These are phyloP conservation scores for Coccyzus lansbergi DNA, from an alignment of 2,797 vertebrate genomes.

Conservation along the genomic window DNA sequence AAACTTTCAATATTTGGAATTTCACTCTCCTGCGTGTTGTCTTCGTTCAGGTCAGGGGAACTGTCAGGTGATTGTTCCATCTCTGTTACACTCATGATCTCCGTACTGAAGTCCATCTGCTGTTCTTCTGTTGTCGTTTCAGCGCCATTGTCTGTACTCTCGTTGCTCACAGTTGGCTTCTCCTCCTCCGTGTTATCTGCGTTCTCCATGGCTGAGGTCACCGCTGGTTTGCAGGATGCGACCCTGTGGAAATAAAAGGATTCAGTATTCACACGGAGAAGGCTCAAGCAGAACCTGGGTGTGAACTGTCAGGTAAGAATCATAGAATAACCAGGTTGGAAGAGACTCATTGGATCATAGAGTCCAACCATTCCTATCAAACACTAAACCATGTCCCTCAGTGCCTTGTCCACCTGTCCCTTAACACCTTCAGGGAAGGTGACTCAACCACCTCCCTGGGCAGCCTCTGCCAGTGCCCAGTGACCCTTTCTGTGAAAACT, in stretches of 20 bases:
- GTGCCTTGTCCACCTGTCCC: no score
- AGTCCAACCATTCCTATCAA: no score
- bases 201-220: constrained; percentile 70
- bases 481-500: no score
- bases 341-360: no score
- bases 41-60: constrained; percentile 81
- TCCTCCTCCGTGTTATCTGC: constrained; percentile 61
- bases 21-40: constrained; percentile 80
- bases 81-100: constrained; percentile 81
- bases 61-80: constrained; percentile 80
- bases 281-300: not conserved
- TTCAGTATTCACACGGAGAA: not conserved
- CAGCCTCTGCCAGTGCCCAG: no score
- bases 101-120: constrained; percentile 75
- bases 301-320: not conserved
- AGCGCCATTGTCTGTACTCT: constrained; percentile 22
- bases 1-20: constrained; percentile 66
- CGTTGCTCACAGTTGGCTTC: constrained; percentile 46
- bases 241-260: constrained; percentile 43
- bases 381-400: no score
- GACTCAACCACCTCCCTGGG: no score
- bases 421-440: no score
- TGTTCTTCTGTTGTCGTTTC: constrained; percentile 52
- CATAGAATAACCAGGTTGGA: no score
- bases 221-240: not conserved